A percentile compares a stretch with the other conserved stretches of the same genome.
These are phyloP conservation scores for Diachasmimorpha longicaudata DNA, from an alignment of 1,140 invertebrate species.

Conservation along the genomic window DNA sequence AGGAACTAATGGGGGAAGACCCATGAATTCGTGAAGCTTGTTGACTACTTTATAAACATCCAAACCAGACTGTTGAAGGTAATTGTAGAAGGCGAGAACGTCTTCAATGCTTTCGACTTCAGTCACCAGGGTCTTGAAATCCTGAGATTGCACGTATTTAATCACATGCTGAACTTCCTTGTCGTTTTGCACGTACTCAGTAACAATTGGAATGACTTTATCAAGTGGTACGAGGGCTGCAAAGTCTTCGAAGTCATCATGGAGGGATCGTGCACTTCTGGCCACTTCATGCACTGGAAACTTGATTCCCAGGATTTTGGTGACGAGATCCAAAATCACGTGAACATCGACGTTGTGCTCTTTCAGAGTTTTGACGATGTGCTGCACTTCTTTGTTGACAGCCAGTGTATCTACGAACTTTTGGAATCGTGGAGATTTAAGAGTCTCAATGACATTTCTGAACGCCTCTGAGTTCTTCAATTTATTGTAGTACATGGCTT, in stretches of 20 bases:
- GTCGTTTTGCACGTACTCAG: slow-evolving; percentile 18
- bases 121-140: slow-evolving; percentile 24
- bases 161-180: slow-evolving; percentile 28
- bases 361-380: slow-evolving; percentile 35
- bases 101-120: slow-evolving; percentile 27
- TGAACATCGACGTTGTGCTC: slow-evolving; percentile 33
- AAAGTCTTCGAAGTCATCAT: slow-evolving; percentile 12
- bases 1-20: not conserved
- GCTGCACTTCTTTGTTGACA: slow-evolving; percentile 32
- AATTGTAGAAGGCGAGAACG: slow-evolving; percentile 25
- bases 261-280: not conserved
- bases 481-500: slow-evolving; percentile 44
- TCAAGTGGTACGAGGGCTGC: slow-evolving; percentile 17
- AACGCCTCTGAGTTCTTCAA: slow-evolving; percentile 40
- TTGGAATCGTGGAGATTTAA: slow-evolving; percentile 39
- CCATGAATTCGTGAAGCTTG: slow-evolving; percentile 19
- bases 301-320: slow-evolving; percentile 36
- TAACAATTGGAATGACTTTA: slow-evolving; percentile 2
- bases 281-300: slow-evolving; percentile 17
- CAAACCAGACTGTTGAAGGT: slow-evolving; percentile 19
- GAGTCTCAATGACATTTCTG: slow-evolving; percentile 32
- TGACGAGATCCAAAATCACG: slow-evolving; percentile 35
- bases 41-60: slow-evolving; percentile 26
- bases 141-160: slow-evolving; percentile 27
- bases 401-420: slow-evolving; percentile 32